Conservation (phyloP, 2,888 invertebrate genomes). For the Agriopis aurantiaria region DNA sequence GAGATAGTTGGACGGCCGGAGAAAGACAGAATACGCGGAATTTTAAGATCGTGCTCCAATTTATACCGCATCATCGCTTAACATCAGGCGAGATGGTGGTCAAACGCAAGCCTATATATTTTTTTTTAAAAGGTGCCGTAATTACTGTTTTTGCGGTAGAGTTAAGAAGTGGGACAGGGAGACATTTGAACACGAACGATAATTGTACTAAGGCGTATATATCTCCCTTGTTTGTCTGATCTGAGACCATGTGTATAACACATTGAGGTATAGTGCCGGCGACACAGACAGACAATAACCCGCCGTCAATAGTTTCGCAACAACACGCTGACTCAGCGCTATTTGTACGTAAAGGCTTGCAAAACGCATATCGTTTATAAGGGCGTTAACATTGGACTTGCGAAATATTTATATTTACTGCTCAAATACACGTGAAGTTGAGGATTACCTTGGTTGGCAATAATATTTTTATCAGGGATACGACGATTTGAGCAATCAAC, state of each 20-base stretch:
- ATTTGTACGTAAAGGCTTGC: slow-evolving; percentile 43
- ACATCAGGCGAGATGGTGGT: too few species aligned
- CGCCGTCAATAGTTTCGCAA: slow-evolving; percentile 46
- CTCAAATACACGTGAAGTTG: background rate
- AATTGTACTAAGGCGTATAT: background rate
- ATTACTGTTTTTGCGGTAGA: too few species aligned
- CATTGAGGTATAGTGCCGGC: slow-evolving; percentile 2
- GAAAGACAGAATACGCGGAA: too few species aligned
- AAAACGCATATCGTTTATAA: slow-evolving; percentile 35
- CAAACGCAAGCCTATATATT: too few species aligned
- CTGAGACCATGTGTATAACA: background rate
- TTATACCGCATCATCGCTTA: too few species aligned
- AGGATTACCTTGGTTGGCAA: background rate
- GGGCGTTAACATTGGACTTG: slow-evolving; percentile 45
- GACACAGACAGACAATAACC: slow-evolving; percentile 31
- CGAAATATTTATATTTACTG: slow-evolving; percentile 25
- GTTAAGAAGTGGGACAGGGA: too few species aligned
- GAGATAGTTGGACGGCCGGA: too few species aligned
- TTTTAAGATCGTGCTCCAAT: too few species aligned
- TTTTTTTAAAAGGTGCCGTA: too few species aligned
- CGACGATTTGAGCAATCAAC: background rate
- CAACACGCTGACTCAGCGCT: slow-evolving; percentile 44
- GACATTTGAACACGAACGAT: too few species aligned
- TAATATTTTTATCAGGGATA: background rate
- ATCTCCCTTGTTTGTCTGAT: background rate